Conservation (phyloP, 2,888 invertebrate genomes). For the Yponomeuta malinellus region DNA sequence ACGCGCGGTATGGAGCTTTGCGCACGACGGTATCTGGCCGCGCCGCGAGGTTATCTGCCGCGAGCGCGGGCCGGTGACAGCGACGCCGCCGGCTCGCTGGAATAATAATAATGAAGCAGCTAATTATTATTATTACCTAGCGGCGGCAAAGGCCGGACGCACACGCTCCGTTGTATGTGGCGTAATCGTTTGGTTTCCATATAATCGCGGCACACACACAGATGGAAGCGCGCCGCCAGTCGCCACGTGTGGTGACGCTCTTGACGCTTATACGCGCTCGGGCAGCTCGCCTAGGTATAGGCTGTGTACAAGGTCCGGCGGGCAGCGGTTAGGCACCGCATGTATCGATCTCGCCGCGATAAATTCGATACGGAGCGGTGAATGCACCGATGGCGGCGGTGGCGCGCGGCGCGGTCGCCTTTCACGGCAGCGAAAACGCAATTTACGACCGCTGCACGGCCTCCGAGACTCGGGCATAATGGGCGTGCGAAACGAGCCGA, state of each 20-base stretch:
- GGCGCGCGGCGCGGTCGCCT: constrained; percentile 47
- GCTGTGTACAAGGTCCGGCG: constrained; percentile 40
- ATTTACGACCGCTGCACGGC: constrained; percentile 46
- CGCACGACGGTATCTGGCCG: constrained; percentile 38
- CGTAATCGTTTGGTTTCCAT: constrained; percentile 63
- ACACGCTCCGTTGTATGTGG: constrained; percentile 43
- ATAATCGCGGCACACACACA: constrained; percentile 47
- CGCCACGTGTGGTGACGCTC: constrained; percentile 60
- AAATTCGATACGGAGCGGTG: constrained; percentile 67
- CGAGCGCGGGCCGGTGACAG: constrained; percentile 48
- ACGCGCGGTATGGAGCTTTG: constrained; percentile 25
- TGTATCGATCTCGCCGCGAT: constrained; percentile 61
- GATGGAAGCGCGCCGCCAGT: constrained; percentile 29
- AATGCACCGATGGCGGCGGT: constrained; percentile 45
- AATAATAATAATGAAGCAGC: constrained; percentile 57
- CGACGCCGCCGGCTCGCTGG: constrained; percentile 31
- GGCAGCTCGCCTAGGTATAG: constrained; percentile 39
- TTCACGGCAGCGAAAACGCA: constrained; percentile 59
- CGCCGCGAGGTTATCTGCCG: constrained; percentile 49
- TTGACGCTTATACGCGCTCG: constrained; percentile 5
- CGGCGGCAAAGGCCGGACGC: constrained; percentile 35
- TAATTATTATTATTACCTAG: constrained; percentile 64
- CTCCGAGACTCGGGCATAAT: constrained; percentile 25
- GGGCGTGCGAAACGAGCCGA: constrained; percentile 26
- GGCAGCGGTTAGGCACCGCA: constrained; percentile 30